Evolutionary conservation across 2,888 invertebrate genomes (phyloP), one percentile per base, ranked within the genome.

Genomic region (Microchrysa polita): DNA sequence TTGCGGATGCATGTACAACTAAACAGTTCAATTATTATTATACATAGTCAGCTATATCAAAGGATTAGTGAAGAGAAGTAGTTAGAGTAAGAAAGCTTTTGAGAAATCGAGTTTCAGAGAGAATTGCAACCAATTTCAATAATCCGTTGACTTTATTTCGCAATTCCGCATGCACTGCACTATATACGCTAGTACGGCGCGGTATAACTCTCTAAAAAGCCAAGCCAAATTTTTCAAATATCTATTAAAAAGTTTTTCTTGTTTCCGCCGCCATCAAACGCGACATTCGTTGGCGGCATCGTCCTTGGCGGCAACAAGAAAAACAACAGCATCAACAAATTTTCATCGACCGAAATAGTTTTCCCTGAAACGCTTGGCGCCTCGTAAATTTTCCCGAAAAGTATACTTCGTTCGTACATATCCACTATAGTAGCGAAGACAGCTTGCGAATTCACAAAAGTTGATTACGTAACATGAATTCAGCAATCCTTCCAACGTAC

Each of bases 381-480:
- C 57, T 69, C 69, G 69, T 69, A 69, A 57, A 69, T 69, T 69
- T 69, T n/a, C 55, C 55, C 42, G 16, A 22, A 48, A 34, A 18
- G 65, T 65, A n/a, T n/a, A n/a, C n/a, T n/a, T n/a, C n/a, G n/a
- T n/a, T n/a, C n/a, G n/a, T n/a, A n/a, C n/a, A n/a, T n/a, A n/a
- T n/a, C n/a, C n/a, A 40, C 10, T 10, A 61, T 16, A 10, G 18
- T 20, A 48, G 16, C 61, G 16, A 14, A n/a, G 23, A 40, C 65
- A 65, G 65, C 65, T n/a, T 44, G 40, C 69, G 69, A 69, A 40
- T 69, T 55, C 57, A 57, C 27, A 42, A 69, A 69, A 69, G 69
- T 69, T 69, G 69, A 69, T 69, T 69, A 57, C n/a, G 18, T 57
- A 65, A 65, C 65, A 65, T 65, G 48, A 65, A 65, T 65, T 65